Evolutionary conservation across 2,797 vertebrate genomes (phyloP).

Genomic region (Numenius phaeopus): DNA sequence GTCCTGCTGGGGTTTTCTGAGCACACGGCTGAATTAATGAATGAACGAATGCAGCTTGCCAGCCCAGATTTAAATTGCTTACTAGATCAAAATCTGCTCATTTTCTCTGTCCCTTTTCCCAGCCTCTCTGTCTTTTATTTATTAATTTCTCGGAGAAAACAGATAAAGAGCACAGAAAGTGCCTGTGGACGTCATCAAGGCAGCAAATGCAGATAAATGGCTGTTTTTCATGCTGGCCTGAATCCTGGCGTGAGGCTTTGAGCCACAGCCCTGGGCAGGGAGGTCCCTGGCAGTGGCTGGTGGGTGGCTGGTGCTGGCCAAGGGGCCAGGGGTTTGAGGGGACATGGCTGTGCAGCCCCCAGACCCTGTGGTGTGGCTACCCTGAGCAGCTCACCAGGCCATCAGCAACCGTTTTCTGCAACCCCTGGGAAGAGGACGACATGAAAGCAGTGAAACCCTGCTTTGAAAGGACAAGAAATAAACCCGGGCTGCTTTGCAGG

Average conservation of each 20-base stretch:
- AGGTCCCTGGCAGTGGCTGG: neutral
- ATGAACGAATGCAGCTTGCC: slow-evolving; percentile 77
- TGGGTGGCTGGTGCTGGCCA: neutral
- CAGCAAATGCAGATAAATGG: slow-evolving; percentile 66
- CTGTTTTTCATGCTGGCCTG: neutral
- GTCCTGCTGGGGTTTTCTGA: slow-evolving; percentile 78
- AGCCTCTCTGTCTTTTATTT: slow-evolving; percentile 64
- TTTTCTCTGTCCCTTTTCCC: slow-evolving; percentile 69
- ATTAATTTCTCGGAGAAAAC: slow-evolving; percentile 64
- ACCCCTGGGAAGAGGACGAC: neutral
- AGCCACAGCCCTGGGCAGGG: neutral
- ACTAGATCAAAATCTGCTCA: slow-evolving; percentile 79
- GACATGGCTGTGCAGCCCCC: neutral
- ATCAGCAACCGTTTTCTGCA: neutral
- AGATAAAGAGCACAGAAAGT: slow-evolving; percentile 61
- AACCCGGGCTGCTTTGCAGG: slow-evolving; percentile 38
- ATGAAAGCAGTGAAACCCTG: neutral
- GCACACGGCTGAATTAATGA: slow-evolving; percentile 78
- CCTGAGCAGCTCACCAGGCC: rapidly evolving
- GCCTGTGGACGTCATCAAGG: slow-evolving; percentile 53
- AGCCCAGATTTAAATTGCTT: slow-evolving; percentile 81
- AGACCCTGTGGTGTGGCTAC: neutral
- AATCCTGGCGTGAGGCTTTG: slow-evolving; percentile 3
- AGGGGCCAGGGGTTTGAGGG: neutral
- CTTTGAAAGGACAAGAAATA: slow-evolving; percentile 54